Conservation (phyloP, 2,113 vertebrate species). For the Microtus ochrogaster region DNA sequence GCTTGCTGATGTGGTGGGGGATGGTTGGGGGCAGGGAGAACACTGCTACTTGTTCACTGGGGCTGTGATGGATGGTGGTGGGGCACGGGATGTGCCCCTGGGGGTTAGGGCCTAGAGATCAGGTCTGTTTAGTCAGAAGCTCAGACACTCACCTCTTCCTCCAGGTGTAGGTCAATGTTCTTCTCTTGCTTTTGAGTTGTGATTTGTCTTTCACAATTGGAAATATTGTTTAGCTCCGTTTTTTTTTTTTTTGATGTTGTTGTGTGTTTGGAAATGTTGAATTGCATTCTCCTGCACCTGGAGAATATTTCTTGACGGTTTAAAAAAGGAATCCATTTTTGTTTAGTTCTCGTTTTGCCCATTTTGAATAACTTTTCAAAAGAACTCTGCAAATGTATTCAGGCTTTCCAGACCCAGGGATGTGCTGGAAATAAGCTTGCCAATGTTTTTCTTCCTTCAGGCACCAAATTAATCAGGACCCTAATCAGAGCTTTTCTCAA, state of each 20-base stretch:
- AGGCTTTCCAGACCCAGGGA: not conserved
- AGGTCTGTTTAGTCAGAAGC: no score
- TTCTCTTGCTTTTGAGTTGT: conserved; percentile 48
- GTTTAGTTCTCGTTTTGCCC: conserved; percentile 3
- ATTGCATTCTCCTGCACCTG: not conserved
- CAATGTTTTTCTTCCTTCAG: not conserved
- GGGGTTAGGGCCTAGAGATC: no score
- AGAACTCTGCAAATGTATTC: not conserved
- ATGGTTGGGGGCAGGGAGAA: no score
- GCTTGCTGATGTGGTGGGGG: no score
- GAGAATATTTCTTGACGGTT: not conserved
- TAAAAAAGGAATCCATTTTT: not conserved
- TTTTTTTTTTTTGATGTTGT: not conserved
- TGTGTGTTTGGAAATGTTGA: conserved; percentile 17
- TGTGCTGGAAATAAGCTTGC: not conserved
- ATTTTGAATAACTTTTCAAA: conserved; percentile 29
- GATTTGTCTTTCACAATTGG: not conserved
- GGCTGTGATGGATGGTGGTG: no score
- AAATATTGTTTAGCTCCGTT: not conserved
- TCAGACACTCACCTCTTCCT: no score
- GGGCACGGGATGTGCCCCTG: no score
- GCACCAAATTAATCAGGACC: not conserved
- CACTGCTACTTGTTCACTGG: no score
- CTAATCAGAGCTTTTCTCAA: not conserved
- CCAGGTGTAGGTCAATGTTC: not conserved